Evolutionary conservation across 2,888 invertebrate species (phyloP).

Genomic region (Dorcus hopei): DNA sequence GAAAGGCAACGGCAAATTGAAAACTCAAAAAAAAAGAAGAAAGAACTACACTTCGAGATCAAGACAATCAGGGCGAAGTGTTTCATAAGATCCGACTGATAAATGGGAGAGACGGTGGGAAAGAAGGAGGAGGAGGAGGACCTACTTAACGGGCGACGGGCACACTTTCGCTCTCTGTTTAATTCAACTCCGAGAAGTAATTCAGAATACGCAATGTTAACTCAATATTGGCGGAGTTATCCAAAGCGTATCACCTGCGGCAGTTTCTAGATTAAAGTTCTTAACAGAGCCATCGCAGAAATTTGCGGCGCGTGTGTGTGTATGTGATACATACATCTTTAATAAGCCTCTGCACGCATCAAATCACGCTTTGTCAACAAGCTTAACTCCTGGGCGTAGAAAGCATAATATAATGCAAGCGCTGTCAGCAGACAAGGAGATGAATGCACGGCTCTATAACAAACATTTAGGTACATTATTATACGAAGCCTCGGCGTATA

Average conservation of each 20-base stretch:
- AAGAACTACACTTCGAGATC: no score
- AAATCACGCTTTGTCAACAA: slow-evolving; percentile 32
- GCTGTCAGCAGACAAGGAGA: no score
- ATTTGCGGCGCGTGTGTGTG: slow-evolving; percentile 12
- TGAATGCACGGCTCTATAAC: no score
- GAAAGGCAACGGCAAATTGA: no score
- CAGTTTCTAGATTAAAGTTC: slow-evolving; percentile 22
- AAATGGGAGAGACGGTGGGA: no score
- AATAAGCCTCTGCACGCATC: slow-evolving; percentile 31
- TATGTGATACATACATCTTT: slow-evolving; percentile 31
- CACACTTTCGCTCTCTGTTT: slow-evolving; percentile 14
- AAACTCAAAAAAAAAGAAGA: no score
- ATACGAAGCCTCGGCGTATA: no score
- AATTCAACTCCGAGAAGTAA: slow-evolving; percentile 18
- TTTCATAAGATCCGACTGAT: no score
- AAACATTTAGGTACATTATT: no score
- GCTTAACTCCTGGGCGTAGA: slow-evolving; percentile 7
- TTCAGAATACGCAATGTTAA: slow-evolving; percentile 33
- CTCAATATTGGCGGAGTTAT: slow-evolving; percentile 30
- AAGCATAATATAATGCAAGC: neutral
- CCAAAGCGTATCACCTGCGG: slow-evolving; percentile 28
- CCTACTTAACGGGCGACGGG: neutral
- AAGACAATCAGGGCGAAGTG: no score
- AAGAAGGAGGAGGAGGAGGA: no score
- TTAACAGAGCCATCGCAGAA: slow-evolving; percentile 18